phyloP scores from a whole-genome alignment of 2,113 vertebrate species.

The Gallinago jamesoni region DNA sequence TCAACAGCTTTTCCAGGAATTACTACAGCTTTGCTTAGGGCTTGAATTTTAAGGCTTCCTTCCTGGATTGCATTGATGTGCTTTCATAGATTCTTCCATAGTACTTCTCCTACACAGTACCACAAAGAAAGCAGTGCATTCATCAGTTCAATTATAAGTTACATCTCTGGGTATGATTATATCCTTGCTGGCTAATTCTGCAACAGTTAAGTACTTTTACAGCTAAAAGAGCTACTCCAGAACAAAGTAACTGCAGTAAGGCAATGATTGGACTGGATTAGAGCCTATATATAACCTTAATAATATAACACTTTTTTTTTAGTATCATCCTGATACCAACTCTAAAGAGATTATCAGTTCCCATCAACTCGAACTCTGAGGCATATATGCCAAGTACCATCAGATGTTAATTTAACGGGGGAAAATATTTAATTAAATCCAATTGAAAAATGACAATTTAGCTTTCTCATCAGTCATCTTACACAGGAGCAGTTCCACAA shows the following conservation, averaged over 20 bases:
- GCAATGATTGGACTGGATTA: not conserved
- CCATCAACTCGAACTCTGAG: not conserved
- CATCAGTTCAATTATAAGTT: not conserved
- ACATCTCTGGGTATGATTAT: not conserved
- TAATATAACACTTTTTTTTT: not conserved
- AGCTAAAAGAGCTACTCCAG: not conserved
- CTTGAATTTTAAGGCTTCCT: not conserved
- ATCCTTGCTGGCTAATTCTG: not conserved
- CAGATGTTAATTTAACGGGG: not conserved
- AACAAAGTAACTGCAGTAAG: not conserved
- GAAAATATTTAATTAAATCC: not conserved
- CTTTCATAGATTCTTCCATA: not conserved
- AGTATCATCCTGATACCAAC: not conserved
- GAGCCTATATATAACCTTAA: not conserved
- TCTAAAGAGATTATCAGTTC: not conserved
- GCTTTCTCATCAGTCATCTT: not conserved
- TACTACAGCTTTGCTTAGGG: not conserved
- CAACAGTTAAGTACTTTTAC: not conserved
- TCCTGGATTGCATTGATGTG: not conserved
- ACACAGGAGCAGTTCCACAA: not conserved
- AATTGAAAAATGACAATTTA: not conserved
- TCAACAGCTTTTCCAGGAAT: not conserved
- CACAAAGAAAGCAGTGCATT: not conserved
- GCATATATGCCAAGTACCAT: not conserved
- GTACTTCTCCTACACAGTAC: not conserved